A percentile compares a stretch with the other conserved stretches of the same genome.
Conservation (phyloP, 2,113 vertebrate species). For the Myiozetetes cayanensis region DNA sequence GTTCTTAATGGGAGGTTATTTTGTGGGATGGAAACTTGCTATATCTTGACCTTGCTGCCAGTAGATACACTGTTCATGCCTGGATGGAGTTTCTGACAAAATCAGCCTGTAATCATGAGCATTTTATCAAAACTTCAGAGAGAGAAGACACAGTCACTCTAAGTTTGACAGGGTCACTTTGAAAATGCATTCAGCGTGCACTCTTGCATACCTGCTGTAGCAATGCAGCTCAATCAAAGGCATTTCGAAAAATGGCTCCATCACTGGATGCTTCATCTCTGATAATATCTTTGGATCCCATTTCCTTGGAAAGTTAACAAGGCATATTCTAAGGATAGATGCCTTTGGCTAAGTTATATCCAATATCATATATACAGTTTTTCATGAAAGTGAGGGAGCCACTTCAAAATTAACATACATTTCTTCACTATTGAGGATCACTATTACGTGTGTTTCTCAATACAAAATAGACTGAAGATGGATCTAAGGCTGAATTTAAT, state of each 20-base stretch:
- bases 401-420: background rate
- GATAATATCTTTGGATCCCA: conserved; percentile 10
- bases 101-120: conserved; percentile 59
- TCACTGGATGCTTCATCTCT: background rate
- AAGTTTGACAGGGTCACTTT: conserved; percentile 59
- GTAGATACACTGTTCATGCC: conserved; percentile 50
- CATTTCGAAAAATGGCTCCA: background rate
- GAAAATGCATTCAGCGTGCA: conserved; percentile 38
- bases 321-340: conserved; percentile 30
- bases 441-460: background rate
- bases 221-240: conserved; percentile 14
- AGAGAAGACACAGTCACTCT: conserved; percentile 25
- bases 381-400: background rate
- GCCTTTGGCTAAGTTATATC: background rate
- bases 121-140: conserved; percentile 62
- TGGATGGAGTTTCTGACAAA: conserved; percentile 66
- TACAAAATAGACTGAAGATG: background rate
- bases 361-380: background rate
- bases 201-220: conserved; percentile 20
- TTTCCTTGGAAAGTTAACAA: conserved; percentile 54
- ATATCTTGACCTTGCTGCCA: conserved; percentile 48
- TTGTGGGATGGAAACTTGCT: conserved; percentile 6
- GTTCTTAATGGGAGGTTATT: conserved; percentile 4
- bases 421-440: background rate
- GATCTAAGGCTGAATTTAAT: background rate